Conservation (phyloP, 2,888 invertebrate genomes). For the Drosophila nigricruria region DNA sequence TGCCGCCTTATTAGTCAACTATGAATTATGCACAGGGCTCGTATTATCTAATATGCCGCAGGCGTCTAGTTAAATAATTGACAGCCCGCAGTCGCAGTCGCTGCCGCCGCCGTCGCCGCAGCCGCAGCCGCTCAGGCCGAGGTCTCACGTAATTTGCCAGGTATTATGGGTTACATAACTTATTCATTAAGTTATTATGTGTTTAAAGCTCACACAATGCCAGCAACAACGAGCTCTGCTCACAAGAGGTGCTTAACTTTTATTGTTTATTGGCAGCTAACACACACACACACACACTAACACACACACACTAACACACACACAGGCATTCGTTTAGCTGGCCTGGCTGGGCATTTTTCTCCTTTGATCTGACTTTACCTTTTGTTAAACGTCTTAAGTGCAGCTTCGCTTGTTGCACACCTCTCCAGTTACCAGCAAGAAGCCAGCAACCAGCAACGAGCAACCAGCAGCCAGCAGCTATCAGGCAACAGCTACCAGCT, state of each 20-base stretch:
- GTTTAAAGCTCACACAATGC: slow-evolving; percentile 72
- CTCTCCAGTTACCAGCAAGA: slow-evolving; percentile 37
- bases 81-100: slow-evolving; percentile 24
- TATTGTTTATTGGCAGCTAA: slow-evolving; percentile 71
- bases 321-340: slow-evolving; percentile 6
- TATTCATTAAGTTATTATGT: slow-evolving; percentile 79
- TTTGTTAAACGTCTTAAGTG: slow-evolving; percentile 72
- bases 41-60: slow-evolving; percentile 71
- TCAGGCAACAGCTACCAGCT: slow-evolving; percentile 1
- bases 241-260: slow-evolving; percentile 61
- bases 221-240: slow-evolving; percentile 27
- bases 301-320: slow-evolving; percentile 7
- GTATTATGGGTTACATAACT: slow-evolving; percentile 63
- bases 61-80: slow-evolving; percentile 70
- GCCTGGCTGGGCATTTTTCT: slow-evolving; percentile 25
- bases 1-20: slow-evolving; percentile 55
- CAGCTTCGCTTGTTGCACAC: slow-evolving; percentile 68
- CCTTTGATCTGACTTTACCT: slow-evolving; percentile 57
- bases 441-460: background rate
- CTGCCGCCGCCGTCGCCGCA: background rate
- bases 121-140: slow-evolving; percentile 3
- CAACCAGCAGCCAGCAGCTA: slow-evolving; percentile 1
- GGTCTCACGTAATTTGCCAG: slow-evolving; percentile 54
- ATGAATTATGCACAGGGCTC: slow-evolving; percentile 58
- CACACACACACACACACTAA: slow-evolving; percentile 21